Percentiles rank a stretch among this genome's conserved stretches.
Evolutionary conservation across 1,140 invertebrate species (phyloP).

Genomic region (Luehdorfia chinensis): DNA sequence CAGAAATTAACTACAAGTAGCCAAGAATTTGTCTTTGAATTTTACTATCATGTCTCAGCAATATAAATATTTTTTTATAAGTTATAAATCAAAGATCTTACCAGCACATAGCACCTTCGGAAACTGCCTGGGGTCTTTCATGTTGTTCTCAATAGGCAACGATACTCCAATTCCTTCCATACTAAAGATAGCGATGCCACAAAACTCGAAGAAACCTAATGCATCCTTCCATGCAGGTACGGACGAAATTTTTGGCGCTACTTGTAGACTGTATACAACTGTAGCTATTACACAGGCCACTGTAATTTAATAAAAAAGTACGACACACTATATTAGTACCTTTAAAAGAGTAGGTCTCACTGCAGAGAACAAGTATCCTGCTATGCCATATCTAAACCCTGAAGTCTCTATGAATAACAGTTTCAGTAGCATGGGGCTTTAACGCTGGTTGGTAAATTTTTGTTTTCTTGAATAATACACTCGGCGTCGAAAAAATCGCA

Average conservation of each 20-base stretch:
- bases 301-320: constrained; percentile 32
- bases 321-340: not conserved
- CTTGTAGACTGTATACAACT: constrained; percentile 40
- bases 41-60: too few species aligned
- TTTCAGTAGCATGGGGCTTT: too few species aligned
- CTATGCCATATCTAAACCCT: too few species aligned
- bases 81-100: constrained; percentile 31
- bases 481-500: too few species aligned
- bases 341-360: too few species aligned
- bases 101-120: constrained; percentile 38
- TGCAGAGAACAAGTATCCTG: too few species aligned
- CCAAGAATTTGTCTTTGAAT: too few species aligned
- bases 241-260: constrained; percentile 36
- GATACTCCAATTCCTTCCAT: constrained; percentile 58
- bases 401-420: too few species aligned
- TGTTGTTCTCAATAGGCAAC: constrained; percentile 56
- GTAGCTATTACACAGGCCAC: constrained; percentile 59
- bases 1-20: too few species aligned
- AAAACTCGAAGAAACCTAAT: constrained; percentile 56
- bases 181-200: constrained; percentile 50
- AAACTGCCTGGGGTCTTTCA: constrained; percentile 50
- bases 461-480: too few species aligned
- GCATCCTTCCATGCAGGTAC: constrained; percentile 52
- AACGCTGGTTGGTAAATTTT: too few species aligned
- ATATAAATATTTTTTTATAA: too few species aligned